Evolutionary conservation across 37 sponge, comb jelly and placozoan species (phyloP).

Genomic region (Hexactinellida sp.): DNA sequence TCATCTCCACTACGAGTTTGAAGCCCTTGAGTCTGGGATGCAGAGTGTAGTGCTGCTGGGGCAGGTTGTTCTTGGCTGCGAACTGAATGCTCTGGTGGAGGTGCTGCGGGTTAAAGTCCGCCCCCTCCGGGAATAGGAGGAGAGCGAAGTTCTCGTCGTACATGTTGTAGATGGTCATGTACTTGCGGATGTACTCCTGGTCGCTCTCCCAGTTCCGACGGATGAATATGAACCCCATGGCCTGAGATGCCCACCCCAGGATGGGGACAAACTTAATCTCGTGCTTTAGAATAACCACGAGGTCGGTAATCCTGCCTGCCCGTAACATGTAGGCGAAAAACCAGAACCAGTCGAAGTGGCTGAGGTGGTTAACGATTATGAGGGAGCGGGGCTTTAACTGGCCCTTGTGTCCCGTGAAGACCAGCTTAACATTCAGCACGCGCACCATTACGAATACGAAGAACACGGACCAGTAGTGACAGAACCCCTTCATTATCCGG

Average conservation of each 20-base stretch:
- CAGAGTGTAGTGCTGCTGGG: background rate
- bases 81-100: background rate
- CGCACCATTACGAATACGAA: background rate
- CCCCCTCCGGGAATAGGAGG: background rate
- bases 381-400: background rate
- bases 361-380: background rate
- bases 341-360: conserved; percentile 10
- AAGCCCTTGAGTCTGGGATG: background rate
- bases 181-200: background rate
- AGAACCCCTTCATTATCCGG: background rate
- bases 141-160: background rate
- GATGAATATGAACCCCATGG: background rate
- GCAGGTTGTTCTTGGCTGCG: background rate
- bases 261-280: conserved; percentile 1
- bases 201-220: background rate
- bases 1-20: background rate
- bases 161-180: background rate
- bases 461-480: background rate
- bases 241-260: background rate
- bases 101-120: background rate
- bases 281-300: background rate
- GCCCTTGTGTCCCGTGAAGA: background rate
- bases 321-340: background rate
- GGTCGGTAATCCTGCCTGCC: background rate
- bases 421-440: background rate